These are phyloP conservation scores for Premnoplex brunnescens DNA, from an alignment of 2,797 vertebrate genomes.

Conservation along the genomic window DNA sequence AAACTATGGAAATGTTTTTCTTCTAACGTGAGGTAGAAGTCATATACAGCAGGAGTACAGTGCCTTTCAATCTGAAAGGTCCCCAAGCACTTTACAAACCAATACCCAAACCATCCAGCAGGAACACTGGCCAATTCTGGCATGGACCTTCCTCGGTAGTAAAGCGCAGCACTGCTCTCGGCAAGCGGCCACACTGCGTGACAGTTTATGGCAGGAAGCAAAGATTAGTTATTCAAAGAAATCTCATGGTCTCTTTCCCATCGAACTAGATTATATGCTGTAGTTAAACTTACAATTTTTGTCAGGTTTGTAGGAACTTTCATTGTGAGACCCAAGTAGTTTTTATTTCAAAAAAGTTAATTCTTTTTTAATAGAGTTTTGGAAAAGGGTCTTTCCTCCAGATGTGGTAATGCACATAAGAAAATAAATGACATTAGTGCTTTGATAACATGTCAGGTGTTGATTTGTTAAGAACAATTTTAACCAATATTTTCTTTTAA, in stretches of 20 bases:
- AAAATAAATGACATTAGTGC: background rate
- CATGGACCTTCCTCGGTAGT: background rate
- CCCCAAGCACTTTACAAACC: constrained; percentile 4
- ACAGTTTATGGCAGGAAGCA: constrained; percentile 2
- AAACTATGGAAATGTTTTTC: constrained; percentile 49
- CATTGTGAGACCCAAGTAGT: background rate
- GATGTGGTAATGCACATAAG: background rate
- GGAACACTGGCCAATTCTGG: background rate
- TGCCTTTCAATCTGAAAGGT: background rate
- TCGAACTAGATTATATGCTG: background rate
- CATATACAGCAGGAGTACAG: background rate
- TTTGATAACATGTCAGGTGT: background rate
- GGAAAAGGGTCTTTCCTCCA: background rate
- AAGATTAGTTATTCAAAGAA: background rate
- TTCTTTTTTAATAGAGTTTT: background rate
- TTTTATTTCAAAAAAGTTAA: background rate
- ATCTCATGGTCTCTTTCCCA: background rate
- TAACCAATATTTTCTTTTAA: background rate
- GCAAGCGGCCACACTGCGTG: background rate
- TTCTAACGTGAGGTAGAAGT: constrained; percentile 41
- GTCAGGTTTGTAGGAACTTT: background rate
- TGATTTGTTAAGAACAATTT: background rate
- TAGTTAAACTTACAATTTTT: background rate
- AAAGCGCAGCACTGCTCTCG: background rate
- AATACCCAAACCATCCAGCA: background rate